Evolutionary conservation across 2,888 invertebrate genomes (phyloP), one percentile per base, ranked within the genome.

Genomic region (Thecocarcelia acutangulata): DNA sequence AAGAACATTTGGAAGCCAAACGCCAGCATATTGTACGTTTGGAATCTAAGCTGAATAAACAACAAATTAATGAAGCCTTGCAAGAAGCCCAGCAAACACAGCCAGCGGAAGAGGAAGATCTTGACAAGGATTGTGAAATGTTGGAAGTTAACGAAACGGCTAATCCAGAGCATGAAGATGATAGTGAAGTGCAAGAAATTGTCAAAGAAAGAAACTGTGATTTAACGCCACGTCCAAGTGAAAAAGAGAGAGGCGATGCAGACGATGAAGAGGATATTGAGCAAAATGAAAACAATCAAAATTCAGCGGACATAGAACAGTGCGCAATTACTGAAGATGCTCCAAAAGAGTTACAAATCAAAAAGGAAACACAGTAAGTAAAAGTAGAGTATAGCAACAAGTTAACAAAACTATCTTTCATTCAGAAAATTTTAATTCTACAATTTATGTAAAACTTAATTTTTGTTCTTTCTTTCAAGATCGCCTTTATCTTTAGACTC

Each of bases 1-100:
- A 98, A 90, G 97, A 98, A 90, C 94, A 97, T 90, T 92, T 97
- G 86, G 96, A 97, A 90, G 95, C 95, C 89, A 96, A 97, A 91
- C 94, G 95, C 87, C 96, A 96, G 90, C 95, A 95, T 91, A 97
- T 97, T 87, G 93, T 93, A 84, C 93, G 96, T 89, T 92, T 97
- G 86, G 97, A 98, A 91, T 94, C 95, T 69, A 93, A 95, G 89
- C 93, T 98, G 84, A 96, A 96, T 87, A 93, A 94, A 83, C 97
- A 98, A 64, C 87, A 89, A 84, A 87, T 87, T 75, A 88, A 89
- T 74, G 87, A 86, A 83, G 89, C 86, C 2, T 79, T 87, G 76
- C 70, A 74, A 42, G 68, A 73, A 42, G 52, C 50, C 56, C 86
- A 56, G 19, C 85, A 83, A 85, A 84, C 9, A 83, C 86, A 46